phyloP scores from a whole-genome alignment of 2,888 invertebrate genomes.

The Kryphioiulus occultus region DNA sequence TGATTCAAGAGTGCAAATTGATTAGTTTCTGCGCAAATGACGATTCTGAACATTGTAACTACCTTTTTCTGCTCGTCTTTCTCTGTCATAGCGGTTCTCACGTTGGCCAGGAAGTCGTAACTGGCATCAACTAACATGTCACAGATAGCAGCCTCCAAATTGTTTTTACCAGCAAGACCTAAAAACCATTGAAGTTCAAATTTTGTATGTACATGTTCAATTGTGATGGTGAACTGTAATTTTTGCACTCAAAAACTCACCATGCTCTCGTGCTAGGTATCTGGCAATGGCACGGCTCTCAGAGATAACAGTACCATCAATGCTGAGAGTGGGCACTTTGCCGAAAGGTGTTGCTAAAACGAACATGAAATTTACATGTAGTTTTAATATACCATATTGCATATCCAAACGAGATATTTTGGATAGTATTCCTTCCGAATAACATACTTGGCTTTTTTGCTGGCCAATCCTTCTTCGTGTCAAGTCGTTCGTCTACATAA shows the following conservation, averaged over 20 bases:
- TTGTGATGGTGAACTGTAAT: neutral
- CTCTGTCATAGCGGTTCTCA: constrained; percentile 30
- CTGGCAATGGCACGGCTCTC: constrained; percentile 55
- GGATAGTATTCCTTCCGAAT: neutral
- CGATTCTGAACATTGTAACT: neutral
- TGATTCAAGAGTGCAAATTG: neutral
- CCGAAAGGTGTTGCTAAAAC: constrained; percentile 31
- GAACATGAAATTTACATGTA: too few species aligned
- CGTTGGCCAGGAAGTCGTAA: constrained; percentile 54
- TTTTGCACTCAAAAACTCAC: constrained; percentile 51
- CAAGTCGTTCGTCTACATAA: constrained; percentile 48
- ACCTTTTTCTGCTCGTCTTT: constrained; percentile 51
- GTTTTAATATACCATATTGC: neutral
- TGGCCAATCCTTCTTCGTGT: constrained; percentile 49
- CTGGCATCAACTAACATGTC: constrained; percentile 56
- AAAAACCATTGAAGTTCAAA: neutral
- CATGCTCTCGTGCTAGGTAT: constrained; percentile 55
- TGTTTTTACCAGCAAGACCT: constrained; percentile 55
- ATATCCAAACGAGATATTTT: neutral
- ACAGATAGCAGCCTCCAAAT: constrained; percentile 55
- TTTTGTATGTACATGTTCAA: neutral
- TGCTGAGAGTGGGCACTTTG: constrained; percentile 55
- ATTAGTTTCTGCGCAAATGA: neutral
- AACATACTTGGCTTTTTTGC: constrained; percentile 43
- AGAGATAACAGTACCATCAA: constrained; percentile 54